Evolutionary conservation across 2,113 vertebrate genomes (phyloP).

Genomic region (Romanogobio albipinnatus): DNA sequence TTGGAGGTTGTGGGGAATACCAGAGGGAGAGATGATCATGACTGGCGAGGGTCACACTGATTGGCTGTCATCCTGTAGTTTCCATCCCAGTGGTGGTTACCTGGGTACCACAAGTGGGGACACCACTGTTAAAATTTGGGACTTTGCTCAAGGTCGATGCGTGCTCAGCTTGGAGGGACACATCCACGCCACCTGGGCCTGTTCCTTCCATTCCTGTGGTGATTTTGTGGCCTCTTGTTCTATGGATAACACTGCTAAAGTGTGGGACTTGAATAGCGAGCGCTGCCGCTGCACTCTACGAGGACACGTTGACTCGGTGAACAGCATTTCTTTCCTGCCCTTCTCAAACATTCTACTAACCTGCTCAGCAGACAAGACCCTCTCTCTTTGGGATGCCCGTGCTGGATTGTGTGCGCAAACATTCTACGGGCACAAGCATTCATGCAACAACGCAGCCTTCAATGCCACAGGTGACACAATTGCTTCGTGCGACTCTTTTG

Average conservation of each 20-base stretch:
- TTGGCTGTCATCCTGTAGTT: slow-evolving; percentile 82
- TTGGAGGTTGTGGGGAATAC: slow-evolving; percentile 80
- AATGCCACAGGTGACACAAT: slow-evolving; percentile 69
- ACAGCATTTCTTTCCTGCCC: slow-evolving; percentile 78
- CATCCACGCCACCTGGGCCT: slow-evolving; percentile 71
- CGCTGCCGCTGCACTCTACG: slow-evolving; percentile 74
- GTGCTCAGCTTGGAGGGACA: slow-evolving; percentile 78
- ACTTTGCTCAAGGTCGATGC: slow-evolving; percentile 69
- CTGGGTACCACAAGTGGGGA: slow-evolving; percentile 79
- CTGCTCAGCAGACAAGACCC: slow-evolving; percentile 66
- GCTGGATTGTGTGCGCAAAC: slow-evolving; percentile 70
- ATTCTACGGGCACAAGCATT: slow-evolving; percentile 80
- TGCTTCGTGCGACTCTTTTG: slow-evolving; percentile 81
- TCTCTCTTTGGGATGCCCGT: slow-evolving; percentile 71
- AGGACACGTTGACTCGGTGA: slow-evolving; percentile 78
- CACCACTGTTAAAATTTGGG: slow-evolving; percentile 75
- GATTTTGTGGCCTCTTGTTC: slow-evolving; percentile 86
- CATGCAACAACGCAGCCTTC: slow-evolving; percentile 79
- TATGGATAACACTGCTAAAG: slow-evolving; percentile 76
- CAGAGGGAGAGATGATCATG: slow-evolving; percentile 73
- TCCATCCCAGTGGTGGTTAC: slow-evolving; percentile 77
- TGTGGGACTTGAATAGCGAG: slow-evolving; percentile 83
- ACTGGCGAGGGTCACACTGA: slow-evolving; percentile 79
- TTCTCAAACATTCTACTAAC: slow-evolving; percentile 67
- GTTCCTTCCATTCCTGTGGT: slow-evolving; percentile 80